Evolutionary conservation across 2,113 vertebrate genomes (phyloP).

Genomic region (Terrapene triunguis): DNA sequence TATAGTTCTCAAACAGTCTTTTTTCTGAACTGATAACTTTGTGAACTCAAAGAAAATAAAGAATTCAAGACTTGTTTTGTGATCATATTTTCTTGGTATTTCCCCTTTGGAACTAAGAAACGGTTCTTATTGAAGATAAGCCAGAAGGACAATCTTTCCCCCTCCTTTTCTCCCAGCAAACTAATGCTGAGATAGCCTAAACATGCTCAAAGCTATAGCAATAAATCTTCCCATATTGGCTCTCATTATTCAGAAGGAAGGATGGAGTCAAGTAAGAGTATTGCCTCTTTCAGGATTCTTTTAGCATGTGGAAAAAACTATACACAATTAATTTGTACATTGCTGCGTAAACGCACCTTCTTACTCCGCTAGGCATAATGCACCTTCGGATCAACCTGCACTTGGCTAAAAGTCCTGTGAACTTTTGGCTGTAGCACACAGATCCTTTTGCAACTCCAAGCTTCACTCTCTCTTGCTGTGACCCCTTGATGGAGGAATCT

Average conservation of each 20-base stretch:
- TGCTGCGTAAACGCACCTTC: conserved; percentile 48
- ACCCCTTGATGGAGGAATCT: conserved; percentile 42
- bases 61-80: background rate
- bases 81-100: background rate
- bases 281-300: conserved; percentile 68
- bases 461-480: background rate
- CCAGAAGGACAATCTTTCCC: conserved; percentile 55
- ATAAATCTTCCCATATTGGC: conserved; percentile 40
- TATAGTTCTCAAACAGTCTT: conserved; percentile 31
- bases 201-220: conserved; percentile 71
- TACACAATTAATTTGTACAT: conserved; percentile 63
- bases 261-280: conserved; percentile 47
- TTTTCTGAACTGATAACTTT: background rate
- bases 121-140: conserved; percentile 41
- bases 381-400: conserved; percentile 56
- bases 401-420: background rate
- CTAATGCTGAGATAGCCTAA: conserved; percentile 58
- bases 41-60: conserved; percentile 36
- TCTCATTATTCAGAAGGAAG: conserved; percentile 53
- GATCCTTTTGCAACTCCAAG: conserved; percentile 38
- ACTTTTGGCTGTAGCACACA: background rate
- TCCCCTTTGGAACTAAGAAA: conserved; percentile 39
- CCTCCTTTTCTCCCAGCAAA: conserved; percentile 40
- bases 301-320: conserved; percentile 56
- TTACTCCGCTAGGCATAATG: background rate